phyloP scores from a whole-genome alignment of 1,140 invertebrate genomes.

The Chymomyza costata region DNA sequence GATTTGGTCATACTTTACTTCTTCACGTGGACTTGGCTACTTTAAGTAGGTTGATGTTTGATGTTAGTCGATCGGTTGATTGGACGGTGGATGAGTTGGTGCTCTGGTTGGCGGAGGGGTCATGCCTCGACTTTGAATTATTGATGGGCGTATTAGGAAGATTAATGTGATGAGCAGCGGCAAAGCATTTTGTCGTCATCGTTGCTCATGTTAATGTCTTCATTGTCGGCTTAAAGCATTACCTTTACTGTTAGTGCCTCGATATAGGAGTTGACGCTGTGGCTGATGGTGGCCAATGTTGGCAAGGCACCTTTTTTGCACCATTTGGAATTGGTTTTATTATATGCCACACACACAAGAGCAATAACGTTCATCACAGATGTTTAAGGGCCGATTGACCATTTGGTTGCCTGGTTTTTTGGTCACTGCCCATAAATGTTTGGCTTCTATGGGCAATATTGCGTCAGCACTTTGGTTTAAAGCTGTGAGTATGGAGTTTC shows the following conservation, averaged over 20 bases:
- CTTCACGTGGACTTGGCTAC: constrained; percentile 12
- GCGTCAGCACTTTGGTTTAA: constrained; percentile 66
- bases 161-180: constrained; percentile 69
- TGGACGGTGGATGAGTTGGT: too few relatives aligned
- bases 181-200: constrained; percentile 62
- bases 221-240: constrained; percentile 62
- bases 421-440: constrained; percentile 11
- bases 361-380: constrained; percentile 64
- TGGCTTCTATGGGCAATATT: constrained; percentile 69
- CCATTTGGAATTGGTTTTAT: constrained; percentile 40
- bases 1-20: too few relatives aligned
- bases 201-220: constrained; percentile 72
- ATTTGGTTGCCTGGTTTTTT: constrained; percentile 44
- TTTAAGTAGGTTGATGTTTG: constrained; percentile 4
- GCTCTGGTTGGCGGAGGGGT: too few relatives aligned
- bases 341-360: constrained; percentile 33
- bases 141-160: constrained; percentile 73
- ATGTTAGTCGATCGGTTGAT: constrained; percentile 8
- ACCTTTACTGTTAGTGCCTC: constrained; percentile 46
- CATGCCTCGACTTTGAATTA: constrained; percentile 70
- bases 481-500: constrained; percentile 67
- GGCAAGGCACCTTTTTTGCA: too few relatives aligned
- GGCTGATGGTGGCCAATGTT: not conserved
- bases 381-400: constrained; percentile 55
- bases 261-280: not conserved